Evolutionary conservation across 2,888 invertebrate genomes (phyloP), one percentile per base, ranked within the genome.

Genomic region (Chymomyza amoena): DNA sequence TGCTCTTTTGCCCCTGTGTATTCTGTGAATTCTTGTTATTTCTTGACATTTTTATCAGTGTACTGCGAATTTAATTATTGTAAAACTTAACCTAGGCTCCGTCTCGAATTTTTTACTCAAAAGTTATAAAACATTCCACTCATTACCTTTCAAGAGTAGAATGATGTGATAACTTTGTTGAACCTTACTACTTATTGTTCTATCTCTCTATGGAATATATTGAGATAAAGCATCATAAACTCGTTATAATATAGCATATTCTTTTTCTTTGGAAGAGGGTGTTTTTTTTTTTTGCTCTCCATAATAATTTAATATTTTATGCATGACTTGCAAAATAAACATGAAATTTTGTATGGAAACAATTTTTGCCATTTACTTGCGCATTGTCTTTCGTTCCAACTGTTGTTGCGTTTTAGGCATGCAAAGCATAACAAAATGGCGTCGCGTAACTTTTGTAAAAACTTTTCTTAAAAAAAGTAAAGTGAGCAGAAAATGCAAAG

Each of bases 291-390:
- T n/a, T 28, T 20, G 13, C 28, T 18, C 59, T 61, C 61, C 71
- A 73, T 86, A 86, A 85, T 85, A 85, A 86, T 85, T 88, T 88
- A 75, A 86, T 88, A 85, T 85, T 85, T 88, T 81, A 85, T 88
- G 84, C 84, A 86, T 88, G 84, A 88, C 79, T 77, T 76, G 88
- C 73, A 88, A 84, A 81, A 86, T 86, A 88, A 85, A 86, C 88
- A 84, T 72, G 69, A 70, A 66, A 76, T 76, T 82, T 77, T 57
- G 52, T n/a, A 70, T 54, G 61, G 67, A 69, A 78, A 74, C 75
- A 78, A 45, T 45, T 75, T 79, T 74, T 57, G 67, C 72, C 78
- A 72, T 73, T 75, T 70, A 32, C 65, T 28, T 63, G 69, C 64
- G 65, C 60, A 64, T 82, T 84, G 85, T 82, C 83, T 76, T 52